Evolutionary conservation across 2,888 invertebrate genomes (phyloP), one percentile per base, ranked within the genome.

Genomic region (Nomada fabriciana): DNA sequence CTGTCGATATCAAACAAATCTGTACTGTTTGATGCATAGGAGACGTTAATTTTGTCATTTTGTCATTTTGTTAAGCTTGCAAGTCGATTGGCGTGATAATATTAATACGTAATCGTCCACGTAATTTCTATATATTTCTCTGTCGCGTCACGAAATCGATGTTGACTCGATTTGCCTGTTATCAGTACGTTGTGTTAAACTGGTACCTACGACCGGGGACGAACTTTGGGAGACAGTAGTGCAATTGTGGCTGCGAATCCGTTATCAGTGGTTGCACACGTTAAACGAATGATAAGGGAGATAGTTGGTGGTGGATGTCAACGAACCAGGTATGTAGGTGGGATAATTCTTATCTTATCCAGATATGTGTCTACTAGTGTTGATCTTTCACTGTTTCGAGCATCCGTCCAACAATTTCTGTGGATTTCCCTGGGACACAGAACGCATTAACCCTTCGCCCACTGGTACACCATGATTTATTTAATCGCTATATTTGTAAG

Each of bases 341-440:
- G 80, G 72, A 80, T 68, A 78, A 72, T 50, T 57, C 72, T 71
- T 80, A 78, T 78, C 80, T 80, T 80, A 80, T 80, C 80, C 43
- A 80, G 72, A 72, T 80, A 57, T 72, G 20, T 68, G 72, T 61
- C 72, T 71, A 80, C 78, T 57, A 55, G 76, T 77, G 76, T 79
- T 70, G 70, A 70, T 60, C 70, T 72, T 72, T 36, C 47, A 61
- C 55, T 15, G 3, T 72, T 57, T 67, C 53, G 50, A 13, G 23
- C 5, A 61, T 61, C 59, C 52, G 20, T 64, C 23, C 13, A 10
- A 11, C 10, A 13, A 15, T 47, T 29, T 47, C 43, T 47, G 18
- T 29, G 5, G 18, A 25, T 53, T 52, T 50, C 20, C 11, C 42
- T 7, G 9, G 13, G 13, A 29, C 1, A 55, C 55, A 11, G n/a